These are phyloP conservation scores for Hapalemur alaotrensis DNA, from an alignment of 2,797 vertebrate genomes.

Conservation along the genomic window DNA sequence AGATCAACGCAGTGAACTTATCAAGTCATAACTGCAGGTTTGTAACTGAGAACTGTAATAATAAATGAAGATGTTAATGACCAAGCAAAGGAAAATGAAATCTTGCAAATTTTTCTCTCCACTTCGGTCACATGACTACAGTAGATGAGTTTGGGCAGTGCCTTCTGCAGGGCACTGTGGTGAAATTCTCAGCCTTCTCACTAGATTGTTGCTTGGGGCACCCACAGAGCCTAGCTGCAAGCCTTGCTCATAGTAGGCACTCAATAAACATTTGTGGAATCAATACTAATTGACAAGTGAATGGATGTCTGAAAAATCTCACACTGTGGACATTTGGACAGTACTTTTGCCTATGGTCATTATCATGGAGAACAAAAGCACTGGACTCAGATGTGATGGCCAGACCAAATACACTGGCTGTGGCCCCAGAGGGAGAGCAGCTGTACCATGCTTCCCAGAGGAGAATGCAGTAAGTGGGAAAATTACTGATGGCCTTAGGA, in stretches of 20 bases:
- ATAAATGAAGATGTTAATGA: background rate
- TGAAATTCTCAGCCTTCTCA: background rate
- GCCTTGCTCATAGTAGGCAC: background rate
- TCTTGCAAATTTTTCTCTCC: background rate
- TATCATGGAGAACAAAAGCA: background rate
- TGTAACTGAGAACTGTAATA: background rate
- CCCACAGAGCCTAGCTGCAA: background rate
- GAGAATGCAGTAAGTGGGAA: background rate
- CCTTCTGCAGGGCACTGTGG: background rate
- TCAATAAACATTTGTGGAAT: constrained; percentile 5
- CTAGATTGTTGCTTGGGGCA: background rate
- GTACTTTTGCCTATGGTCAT: background rate
- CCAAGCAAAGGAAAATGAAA: background rate
- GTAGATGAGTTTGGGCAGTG: background rate
- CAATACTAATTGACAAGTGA: background rate
- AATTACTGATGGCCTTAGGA: background rate
- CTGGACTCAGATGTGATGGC: background rate
- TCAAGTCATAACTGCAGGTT: background rate
- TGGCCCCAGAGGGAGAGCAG: background rate
- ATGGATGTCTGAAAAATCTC: constrained; percentile 27
- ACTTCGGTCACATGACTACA: background rate
- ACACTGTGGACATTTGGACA: background rate
- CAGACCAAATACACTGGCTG: background rate
- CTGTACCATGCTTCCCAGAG: background rate
- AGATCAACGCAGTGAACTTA: background rate